These are phyloP conservation scores for Heliothis virescens DNA, from an alignment of 1,140 invertebrate species.

Conservation along the genomic window DNA sequence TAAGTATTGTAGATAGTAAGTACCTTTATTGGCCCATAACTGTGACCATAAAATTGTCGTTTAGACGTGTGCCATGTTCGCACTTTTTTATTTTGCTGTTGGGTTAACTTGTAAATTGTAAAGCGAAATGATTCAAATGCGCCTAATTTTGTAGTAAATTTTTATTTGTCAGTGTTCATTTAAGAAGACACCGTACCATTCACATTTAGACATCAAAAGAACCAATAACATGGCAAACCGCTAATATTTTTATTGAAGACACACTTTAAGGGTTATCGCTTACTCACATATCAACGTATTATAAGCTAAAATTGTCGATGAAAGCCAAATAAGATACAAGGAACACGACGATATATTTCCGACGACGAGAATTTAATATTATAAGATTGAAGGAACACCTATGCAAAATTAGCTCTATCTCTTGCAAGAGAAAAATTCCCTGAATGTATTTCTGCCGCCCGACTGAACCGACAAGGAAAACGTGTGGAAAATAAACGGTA, in stretches of 20 bases:
- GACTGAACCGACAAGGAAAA: conserved; percentile 56
- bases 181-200: background rate
- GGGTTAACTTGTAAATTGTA: background rate
- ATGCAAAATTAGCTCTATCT: conserved; percentile 50
- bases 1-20: conserved; percentile 35
- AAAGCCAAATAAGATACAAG: background rate
- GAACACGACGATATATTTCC: conserved; percentile 20
- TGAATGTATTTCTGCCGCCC: conserved; percentile 52
- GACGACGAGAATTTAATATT: conserved; percentile 41
- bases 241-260: no score
- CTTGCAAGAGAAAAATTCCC: conserved; percentile 49
- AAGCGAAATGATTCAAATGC: background rate
- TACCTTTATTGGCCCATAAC: conserved; percentile 60
- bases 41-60: conserved; percentile 30
- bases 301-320: background rate
- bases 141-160: background rate
- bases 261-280: no score
- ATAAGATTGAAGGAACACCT: conserved; percentile 43
- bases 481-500: conserved; percentile 59
- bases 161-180: background rate
- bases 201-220: no score
- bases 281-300: no score
- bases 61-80: conserved; percentile 27
- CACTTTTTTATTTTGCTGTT: conserved; percentile 31
- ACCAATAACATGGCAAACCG: no score